Base-by-base conservation (phyloP, 2,888 invertebrate genomes). In the Ceramica pisi region DNA sequence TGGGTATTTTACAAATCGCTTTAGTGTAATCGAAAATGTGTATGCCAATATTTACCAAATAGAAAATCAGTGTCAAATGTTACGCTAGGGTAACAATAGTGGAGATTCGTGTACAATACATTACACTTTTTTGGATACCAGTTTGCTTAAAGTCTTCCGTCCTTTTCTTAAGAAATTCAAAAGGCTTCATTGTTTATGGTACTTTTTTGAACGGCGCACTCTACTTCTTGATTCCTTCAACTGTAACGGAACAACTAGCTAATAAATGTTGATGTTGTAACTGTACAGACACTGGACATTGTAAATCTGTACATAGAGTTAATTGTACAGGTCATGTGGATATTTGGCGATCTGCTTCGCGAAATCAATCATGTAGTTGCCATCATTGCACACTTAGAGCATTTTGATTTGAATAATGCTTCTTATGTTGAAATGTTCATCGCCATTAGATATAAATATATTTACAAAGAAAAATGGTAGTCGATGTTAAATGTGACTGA, bases 261-360 rank as follows among this genome's bases (percentile, higher is more conserved):
- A 87, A 86, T 86, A 83, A 81, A 82, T 85, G 80, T 88, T 81
- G 81, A 88, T 88, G 87, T 91, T 89, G 83, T 89, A 85, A 86
- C 86, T 90, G 91, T 91, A 91, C 90, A 89, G 88, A 90, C 81
- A 86, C 84, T 82, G 81, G 77, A 80, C 75, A 84, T 86, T 92
- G 88, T 91, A 85, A 90, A 90, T 92, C 93, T 93, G 92, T 94
- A 93, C 93, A 93, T 93, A 93, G 89, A 88, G 85, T 88, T 91
- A 90, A 90, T 91, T 95, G 95, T 96, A 94, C 94, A 94, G 96
- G 96, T 96, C 94, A 96, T 96, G 96, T 96, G 96, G 96, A 96
- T 96, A 95, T 96, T 96, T 95, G 92, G 95, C 96, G 96, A 95
- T 95, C 92, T 90, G 93, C 92, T 94, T 94, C 94, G 94, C 93